Conservation (phyloP, 92 coral and sea anemone species). For the Porites lobata region DNA sequence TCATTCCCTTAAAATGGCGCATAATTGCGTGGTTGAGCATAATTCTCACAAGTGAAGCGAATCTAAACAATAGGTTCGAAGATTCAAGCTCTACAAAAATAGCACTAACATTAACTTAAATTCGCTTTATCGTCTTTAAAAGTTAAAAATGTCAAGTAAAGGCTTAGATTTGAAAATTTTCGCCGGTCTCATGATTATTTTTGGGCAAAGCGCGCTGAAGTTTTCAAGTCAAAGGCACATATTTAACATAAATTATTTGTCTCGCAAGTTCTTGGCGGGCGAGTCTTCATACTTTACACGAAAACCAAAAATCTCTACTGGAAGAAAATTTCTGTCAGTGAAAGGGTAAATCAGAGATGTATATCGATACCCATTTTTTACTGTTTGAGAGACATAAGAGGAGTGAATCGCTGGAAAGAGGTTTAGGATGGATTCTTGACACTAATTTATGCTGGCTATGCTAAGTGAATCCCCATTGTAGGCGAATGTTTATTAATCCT, state of each 20-base stretch:
- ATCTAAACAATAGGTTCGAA: slow-evolving; percentile 1
- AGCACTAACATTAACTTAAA: neutral
- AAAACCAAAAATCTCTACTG: neutral
- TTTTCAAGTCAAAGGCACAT: neutral
- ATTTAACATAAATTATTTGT: slow-evolving; percentile 24
- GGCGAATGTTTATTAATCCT: neutral
- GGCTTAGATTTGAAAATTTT: neutral
- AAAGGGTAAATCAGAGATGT: neutral
- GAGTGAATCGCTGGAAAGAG: neutral
- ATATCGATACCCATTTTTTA: neutral
- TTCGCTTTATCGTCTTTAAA: neutral
- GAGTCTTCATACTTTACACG: neutral
- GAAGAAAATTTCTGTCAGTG: neutral
- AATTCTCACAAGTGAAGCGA: slow-evolving; percentile 14
- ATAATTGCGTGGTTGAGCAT: neutral
- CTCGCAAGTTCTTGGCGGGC: slow-evolving; percentile 30
- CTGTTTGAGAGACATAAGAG: neutral
- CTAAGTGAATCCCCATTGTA: slow-evolving; percentile 53
- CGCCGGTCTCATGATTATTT: neutral
- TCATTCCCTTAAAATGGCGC: neutral
- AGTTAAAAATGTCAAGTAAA: neutral
- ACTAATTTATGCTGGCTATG: slow-evolving; percentile 27
- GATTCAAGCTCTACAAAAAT: neutral
- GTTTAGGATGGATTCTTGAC: no score
- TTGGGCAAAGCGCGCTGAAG: neutral